Evolutionary conservation across 2,888 invertebrate species (phyloP), one percentile per base, ranked within the genome.

Genomic region (Heteromyza rotundicornis): DNA sequence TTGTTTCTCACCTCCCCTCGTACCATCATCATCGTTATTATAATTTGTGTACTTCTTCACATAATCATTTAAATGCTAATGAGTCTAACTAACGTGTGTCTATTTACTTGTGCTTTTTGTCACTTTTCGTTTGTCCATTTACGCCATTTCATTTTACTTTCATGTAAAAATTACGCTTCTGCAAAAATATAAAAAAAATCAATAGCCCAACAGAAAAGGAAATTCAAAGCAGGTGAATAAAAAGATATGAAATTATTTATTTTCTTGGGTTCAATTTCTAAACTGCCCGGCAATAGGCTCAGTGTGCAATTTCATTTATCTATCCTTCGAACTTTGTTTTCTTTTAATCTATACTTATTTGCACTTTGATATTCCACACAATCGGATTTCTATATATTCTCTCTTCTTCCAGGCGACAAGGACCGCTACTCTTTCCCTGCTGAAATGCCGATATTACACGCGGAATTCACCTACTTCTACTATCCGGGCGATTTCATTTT

Each of bases 401-500:
- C 32, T 5, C 32, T 32, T 32, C 54, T 76, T 76, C 50, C 78
- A 87, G 93, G 92, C 51, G 90, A 90, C 77, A 86, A 89, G 74
- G 91, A 92, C 76, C 89, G 90, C 66, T 91, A 94, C 70, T 90
- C 90, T 24, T 86, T 97, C 67, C 98, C 98, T 1, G 91, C 92
- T 10, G 96, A 96, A 78, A 91, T 95, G 71, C 92, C 95, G 17
- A 89, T 96, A 24, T 80, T 98, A n/a, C 98, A 98, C 83, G 92
- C 96, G 0, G 98, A 99, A 80, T 92, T 96, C 69, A 96, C 96
- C 1, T 94, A 95, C 80, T 98, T 95, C 83, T 98, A 98, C 80
- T 97, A 97, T 80, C 96, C 97, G 0, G 94, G 93, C 50, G 94
- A 95, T 76, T 88, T 91, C 61, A 90, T 91, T 73, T 95, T 94